Percentiles rank a stretch among this genome's conserved stretches.
These are phyloP conservation scores for Copsychus sechellarum DNA, from an alignment of 2,113 vertebrate genomes.

Conservation along the genomic window DNA sequence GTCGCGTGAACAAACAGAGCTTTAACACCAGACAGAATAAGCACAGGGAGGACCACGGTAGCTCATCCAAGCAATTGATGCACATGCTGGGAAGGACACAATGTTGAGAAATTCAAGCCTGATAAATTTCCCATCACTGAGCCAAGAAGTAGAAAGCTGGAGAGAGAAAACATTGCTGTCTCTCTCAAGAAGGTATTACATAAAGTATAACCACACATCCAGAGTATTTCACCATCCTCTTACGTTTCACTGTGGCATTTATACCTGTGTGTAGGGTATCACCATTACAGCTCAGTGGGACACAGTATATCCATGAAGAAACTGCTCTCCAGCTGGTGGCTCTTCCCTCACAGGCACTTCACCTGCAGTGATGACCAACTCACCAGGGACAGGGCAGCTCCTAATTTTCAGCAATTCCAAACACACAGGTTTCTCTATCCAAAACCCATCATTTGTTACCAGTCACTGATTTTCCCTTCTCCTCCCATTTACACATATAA, in stretches of 20 bases:
- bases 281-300: neutral
- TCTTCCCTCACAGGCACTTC: neutral
- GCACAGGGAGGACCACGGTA: neutral
- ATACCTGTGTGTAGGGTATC: neutral
- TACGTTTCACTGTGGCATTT: neutral
- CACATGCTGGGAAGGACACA: neutral
- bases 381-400: neutral
- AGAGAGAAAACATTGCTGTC: neutral
- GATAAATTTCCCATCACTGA: conserved; percentile 11
- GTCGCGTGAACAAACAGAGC: neutral
- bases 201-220: neutral
- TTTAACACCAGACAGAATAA: neutral
- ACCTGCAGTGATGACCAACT: neutral
- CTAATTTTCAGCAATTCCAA: neutral
- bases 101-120: conserved; percentile 40
- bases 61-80: conserved; percentile 38
- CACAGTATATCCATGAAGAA: neutral
- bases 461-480: neutral
- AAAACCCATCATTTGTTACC: neutral
- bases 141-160: neutral
- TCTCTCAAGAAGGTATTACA: conserved; percentile 8
- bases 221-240: neutral
- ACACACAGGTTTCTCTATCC: neutral
- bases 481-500: neutral
- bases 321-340: neutral